Conservation (phyloP, 2,888 invertebrate genomes). For the Perdita meconis region DNA sequence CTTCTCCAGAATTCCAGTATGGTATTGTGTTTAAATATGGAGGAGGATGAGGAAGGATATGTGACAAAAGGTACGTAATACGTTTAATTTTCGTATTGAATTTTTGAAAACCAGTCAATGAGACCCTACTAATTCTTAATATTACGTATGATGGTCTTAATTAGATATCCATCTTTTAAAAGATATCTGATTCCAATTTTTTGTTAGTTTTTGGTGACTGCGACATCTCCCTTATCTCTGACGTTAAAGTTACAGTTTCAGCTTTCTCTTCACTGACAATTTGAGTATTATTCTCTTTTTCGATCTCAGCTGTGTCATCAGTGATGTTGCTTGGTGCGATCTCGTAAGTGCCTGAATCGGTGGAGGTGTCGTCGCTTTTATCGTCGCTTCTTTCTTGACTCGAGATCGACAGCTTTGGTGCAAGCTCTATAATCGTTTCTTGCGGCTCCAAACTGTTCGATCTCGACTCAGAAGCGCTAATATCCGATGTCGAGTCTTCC, state of each 20-base stretch:
- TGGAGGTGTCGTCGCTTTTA: constrained; percentile 22
- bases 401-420: constrained; percentile 35
- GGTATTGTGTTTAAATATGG: constrained; percentile 44
- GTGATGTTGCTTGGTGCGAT: constrained; percentile 15
- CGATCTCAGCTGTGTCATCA: neutral
- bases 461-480: constrained; percentile 67
- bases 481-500: constrained; percentile 63
- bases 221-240: constrained; percentile 69
- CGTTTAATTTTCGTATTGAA: constrained; percentile 12
- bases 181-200: constrained; percentile 58
- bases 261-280: neutral
- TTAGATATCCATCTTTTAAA: constrained; percentile 30
- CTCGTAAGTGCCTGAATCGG: constrained; percentile 26
- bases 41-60: constrained; percentile 32
- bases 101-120: constrained; percentile 48
- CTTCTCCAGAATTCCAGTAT: constrained; percentile 53
- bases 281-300: neutral
- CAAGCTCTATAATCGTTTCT: constrained; percentile 50
- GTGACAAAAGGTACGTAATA: constrained; percentile 28
- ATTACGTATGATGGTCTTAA: neutral
- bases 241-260: neutral
- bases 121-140: constrained; percentile 38
- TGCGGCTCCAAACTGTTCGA: constrained; percentile 74
- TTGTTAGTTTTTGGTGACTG: constrained; percentile 65
- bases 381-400: constrained; percentile 22